These are phyloP conservation scores for Psilanteris sp. DNA, from an alignment of 1,140 invertebrate species.

Conservation along the genomic window DNA sequence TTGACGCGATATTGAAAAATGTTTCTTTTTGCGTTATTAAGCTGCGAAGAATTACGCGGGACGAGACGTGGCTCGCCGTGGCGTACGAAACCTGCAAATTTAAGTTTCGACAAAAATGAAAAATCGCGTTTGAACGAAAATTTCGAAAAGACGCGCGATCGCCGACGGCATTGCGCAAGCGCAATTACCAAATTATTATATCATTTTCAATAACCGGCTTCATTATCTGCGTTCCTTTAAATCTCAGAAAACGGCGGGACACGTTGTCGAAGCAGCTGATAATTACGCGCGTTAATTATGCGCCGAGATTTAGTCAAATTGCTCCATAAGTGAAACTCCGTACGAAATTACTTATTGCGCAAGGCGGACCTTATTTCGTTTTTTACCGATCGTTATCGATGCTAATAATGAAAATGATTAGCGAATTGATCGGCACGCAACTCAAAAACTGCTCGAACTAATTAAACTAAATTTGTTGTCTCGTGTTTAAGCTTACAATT, in stretches of 20 bases:
- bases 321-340: slow-evolving; percentile 57
- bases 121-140: too few relatives aligned
- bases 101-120: too few relatives aligned
- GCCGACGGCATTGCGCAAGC: slow-evolving; percentile 1
- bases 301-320: slow-evolving; percentile 52
- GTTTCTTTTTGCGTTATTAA: too few relatives aligned
- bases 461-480: too few relatives aligned
- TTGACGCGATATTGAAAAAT: too few relatives aligned
- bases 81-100: too few relatives aligned
- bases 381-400: slow-evolving; percentile 14
- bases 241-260: slow-evolving; percentile 25
- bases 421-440: slow-evolving; percentile 49
- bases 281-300: slow-evolving; percentile 55
- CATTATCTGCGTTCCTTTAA: slow-evolving; percentile 26
- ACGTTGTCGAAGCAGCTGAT: slow-evolving; percentile 35
- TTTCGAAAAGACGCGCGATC: too few relatives aligned
- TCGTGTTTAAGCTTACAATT: too few relatives aligned
- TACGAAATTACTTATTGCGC: slow-evolving; percentile 38
- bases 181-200: slow-evolving; percentile 48
- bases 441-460: too few relatives aligned
- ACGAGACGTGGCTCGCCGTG: too few relatives aligned
- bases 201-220: slow-evolving; percentile 48
- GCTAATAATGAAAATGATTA: slow-evolving; percentile 48
- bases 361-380: slow-evolving; percentile 4
- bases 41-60: too few relatives aligned